Base-by-base conservation (phyloP, 2,888 invertebrate species). In the Taenaris catops region DNA sequence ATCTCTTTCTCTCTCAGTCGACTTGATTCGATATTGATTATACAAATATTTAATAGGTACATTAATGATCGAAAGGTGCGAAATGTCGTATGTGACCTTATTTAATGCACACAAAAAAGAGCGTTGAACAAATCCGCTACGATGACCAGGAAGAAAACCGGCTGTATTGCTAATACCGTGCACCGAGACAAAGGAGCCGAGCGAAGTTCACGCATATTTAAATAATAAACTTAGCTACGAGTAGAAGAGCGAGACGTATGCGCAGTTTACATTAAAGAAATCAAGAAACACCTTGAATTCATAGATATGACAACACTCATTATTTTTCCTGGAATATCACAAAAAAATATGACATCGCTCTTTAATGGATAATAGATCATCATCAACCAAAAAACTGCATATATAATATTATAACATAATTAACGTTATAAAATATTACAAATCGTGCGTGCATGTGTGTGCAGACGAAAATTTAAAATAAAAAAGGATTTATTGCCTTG, bases 191-290 rank as follows among this genome's bases (percentile, higher is more conserved):
- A 80, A 76, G 72, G 66, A 59, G 53, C 60, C 63, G 57, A 63
- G 59, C 63, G 59, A 62, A 66, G 68, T 75, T 74, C 62, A 73
- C 74, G 75, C 74, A 73, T 75, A 74, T 76, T 76, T 74, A 72
- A 74, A 76, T 78, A 79, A 79, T 73, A 78, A 70, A 73, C 68
- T 59, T 58, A 57, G 57, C 62, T 17, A n/a, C n/a, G n/a, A n/a
- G n/a, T 71, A 66, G 65, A 64, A 58, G 44, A 48, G 31, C 41
- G 54, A 54, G 52, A 50, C 58, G 65, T 62, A 59, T 51, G 53
- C 59, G 62, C 55, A 54, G 46, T 46, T 52, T 46, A 46, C 41
- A 38, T 39, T 41, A 41, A 42, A 37, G 38, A 39, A 40, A 42
- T 40, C 24, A 32, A 10, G 38, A 42, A 31, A 24, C 23, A 28